Evolutionary conservation across 2,113 vertebrate genomes (phyloP), one percentile per base, ranked within the genome.

Genomic region (Leucopsar rothschildi): DNA sequence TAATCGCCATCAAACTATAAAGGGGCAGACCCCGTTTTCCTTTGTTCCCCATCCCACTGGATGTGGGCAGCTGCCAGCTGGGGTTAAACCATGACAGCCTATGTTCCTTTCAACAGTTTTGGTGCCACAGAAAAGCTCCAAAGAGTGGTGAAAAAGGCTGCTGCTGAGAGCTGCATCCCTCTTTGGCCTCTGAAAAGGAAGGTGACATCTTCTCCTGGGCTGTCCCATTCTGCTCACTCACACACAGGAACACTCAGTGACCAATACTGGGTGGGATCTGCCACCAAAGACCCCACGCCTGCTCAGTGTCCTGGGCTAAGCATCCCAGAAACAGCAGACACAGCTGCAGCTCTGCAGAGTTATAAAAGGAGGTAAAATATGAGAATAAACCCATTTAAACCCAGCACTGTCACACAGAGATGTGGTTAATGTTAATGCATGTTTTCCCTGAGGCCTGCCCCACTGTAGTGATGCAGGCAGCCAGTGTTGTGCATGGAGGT

Each of bases 251-350:
- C 37, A 14, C 44, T 49, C 47, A 3, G 61, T 28, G 11, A 44
- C 45, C 33, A 37, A 7, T 21, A 23, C 16, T 21, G 59, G 44
- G 13, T 24, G 18, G 21, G 22, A 78, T 21, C 20, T 57, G 57
- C 53, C 69, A 45, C n/a, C 33, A 49, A 24, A 40, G 37, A 27
- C 37, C 31, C 28, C 25, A 11, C 0, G 0, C 5, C 3, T 13
- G 18, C 44, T 78, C 28, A 35, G 21, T 33, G 56, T 49, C 52
- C 45, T 25, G 29, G n/a, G 31, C 28, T 49, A 20, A 80, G 66
- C 33, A 55, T 37, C 45, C 40, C 45, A 69, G 71, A 65, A 91
- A 52, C 5, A 2, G 31, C 29, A 75, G 22, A 22, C 20, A n/a
- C 9, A 66, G 53, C 33, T 91, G 49, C 56, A 75, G 24, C 57